phyloP scores from a whole-genome alignment of 2,113 vertebrate species.

The Xenotilapia leptura region DNA sequence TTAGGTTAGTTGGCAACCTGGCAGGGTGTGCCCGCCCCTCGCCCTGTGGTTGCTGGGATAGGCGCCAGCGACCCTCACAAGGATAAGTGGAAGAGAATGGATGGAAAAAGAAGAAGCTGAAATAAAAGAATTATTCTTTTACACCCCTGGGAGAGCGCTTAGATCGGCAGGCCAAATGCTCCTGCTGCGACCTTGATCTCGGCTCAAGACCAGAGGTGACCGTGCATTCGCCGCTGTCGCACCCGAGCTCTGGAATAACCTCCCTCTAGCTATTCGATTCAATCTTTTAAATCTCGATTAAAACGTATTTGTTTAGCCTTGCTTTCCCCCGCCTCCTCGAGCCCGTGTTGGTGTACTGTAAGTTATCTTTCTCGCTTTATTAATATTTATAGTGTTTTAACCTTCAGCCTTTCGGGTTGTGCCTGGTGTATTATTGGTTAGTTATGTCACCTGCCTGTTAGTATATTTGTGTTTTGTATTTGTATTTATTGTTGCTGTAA shows the following conservation, averaged over 20 bases:
- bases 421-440: neutral
- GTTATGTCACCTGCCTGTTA: neutral
- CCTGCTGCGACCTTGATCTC: neutral
- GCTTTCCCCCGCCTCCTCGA: neutral
- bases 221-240: rapidly evolving
- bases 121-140: neutral
- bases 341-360: neutral
- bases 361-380: neutral
- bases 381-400: neutral
- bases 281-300: neutral
- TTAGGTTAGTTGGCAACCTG: neutral
- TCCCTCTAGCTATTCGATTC: neutral
- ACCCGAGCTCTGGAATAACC: neutral
- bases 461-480: neutral
- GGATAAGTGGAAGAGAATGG: neutral
- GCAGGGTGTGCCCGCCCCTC: neutral
- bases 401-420: neutral
- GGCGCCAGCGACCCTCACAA: neutral
- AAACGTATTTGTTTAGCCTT: neutral
- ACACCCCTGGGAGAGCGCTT: neutral
- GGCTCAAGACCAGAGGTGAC: neutral
- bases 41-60: neutral
- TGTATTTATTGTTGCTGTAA: neutral
- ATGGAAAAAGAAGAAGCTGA: neutral
- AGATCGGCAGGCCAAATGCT: neutral